Percentiles rank a stretch among this genome's conserved stretches.
phyloP scores from a whole-genome alignment of 2,888 invertebrate species.

The Tachina grossa region DNA sequence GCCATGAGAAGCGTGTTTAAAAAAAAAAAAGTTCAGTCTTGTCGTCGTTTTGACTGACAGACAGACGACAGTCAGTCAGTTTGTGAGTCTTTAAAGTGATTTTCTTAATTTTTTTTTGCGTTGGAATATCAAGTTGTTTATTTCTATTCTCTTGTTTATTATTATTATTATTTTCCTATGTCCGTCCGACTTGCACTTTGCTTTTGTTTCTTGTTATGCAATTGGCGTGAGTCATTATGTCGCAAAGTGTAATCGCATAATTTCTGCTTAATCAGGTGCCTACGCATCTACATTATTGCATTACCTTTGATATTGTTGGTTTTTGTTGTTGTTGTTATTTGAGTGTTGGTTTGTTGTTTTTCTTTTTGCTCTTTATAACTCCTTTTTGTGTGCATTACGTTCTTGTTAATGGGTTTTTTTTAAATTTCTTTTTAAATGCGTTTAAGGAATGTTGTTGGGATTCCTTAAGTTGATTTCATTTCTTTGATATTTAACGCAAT shows the following conservation, averaged over 20 bases:
- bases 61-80: slow-evolving; percentile 34
- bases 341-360: neutral
- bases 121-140: slow-evolving; percentile 19
- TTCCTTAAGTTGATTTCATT: slow-evolving; percentile 10
- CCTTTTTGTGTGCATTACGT: neutral
- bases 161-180: neutral
- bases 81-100: too few relatives aligned
- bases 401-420: slow-evolving; percentile 9
- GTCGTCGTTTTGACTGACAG: slow-evolving; percentile 24
- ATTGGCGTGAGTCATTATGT: slow-evolving; percentile 63
- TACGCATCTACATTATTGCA: slow-evolving; percentile 75
- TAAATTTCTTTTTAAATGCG: neutral
- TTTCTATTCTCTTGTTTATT: neutral
- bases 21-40: slow-evolving; percentile 10
- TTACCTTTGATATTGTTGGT: slow-evolving; percentile 53
- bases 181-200: neutral
- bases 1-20: neutral
- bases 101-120: slow-evolving; percentile 44
- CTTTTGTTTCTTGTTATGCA: slow-evolving; percentile 32
- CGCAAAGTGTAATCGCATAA: slow-evolving; percentile 75
- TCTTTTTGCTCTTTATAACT: slow-evolving; percentile 8
- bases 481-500: neutral
- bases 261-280: slow-evolving; percentile 78
- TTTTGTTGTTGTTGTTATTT: slow-evolving; percentile 13
- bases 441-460: slow-evolving; percentile 9